Conservation (phyloP, 1,140 invertebrate species). For the Drosophila orena region DNA sequence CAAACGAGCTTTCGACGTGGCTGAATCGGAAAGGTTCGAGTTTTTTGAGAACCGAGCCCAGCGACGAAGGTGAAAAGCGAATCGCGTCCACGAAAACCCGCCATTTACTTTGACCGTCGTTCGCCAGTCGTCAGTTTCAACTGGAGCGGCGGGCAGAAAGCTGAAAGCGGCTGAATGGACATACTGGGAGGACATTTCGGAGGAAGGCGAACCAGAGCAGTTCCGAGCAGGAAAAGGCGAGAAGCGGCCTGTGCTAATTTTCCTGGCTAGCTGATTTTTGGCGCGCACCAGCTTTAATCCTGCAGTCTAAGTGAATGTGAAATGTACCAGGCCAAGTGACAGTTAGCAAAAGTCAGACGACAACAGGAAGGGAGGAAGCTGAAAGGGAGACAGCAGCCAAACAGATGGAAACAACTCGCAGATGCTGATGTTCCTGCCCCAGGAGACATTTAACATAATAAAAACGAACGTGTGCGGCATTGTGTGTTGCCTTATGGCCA, state of each 20-base stretch:
- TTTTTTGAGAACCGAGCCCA: neutral
- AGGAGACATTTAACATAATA: slow-evolving; percentile 83
- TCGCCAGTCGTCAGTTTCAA: slow-evolving; percentile 57
- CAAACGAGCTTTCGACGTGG: slow-evolving; percentile 3
- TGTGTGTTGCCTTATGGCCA: slow-evolving; percentile 63
- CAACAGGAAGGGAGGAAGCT: slow-evolving; percentile 15
- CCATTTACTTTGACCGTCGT: slow-evolving; percentile 54
- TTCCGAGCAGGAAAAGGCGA: slow-evolving; percentile 5
- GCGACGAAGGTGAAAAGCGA: slow-evolving; percentile 40
- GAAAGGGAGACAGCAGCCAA: slow-evolving; percentile 12
- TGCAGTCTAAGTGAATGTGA: slow-evolving; percentile 60
- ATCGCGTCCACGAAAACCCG: slow-evolving; percentile 27
- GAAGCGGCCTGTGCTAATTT: slow-evolving; percentile 42
- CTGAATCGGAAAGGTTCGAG: slow-evolving; percentile 1
- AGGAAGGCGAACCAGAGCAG: neutral
- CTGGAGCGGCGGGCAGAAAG: slow-evolving; percentile 63
- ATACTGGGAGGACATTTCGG: neutral
- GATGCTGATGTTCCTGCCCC: slow-evolving; percentile 56
- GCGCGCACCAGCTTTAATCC: slow-evolving; percentile 48
- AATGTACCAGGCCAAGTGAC: slow-evolving; percentile 72
- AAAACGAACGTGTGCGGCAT: slow-evolving; percentile 81
- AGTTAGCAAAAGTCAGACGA: slow-evolving; percentile 56
- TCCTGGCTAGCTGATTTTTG: slow-evolving; percentile 54
- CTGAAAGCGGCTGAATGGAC: slow-evolving; percentile 51
- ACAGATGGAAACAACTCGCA: slow-evolving; percentile 51